These are phyloP conservation scores for Andricus quercusramuli DNA, from an alignment of 2,888 invertebrate species.

Conservation along the genomic window DNA sequence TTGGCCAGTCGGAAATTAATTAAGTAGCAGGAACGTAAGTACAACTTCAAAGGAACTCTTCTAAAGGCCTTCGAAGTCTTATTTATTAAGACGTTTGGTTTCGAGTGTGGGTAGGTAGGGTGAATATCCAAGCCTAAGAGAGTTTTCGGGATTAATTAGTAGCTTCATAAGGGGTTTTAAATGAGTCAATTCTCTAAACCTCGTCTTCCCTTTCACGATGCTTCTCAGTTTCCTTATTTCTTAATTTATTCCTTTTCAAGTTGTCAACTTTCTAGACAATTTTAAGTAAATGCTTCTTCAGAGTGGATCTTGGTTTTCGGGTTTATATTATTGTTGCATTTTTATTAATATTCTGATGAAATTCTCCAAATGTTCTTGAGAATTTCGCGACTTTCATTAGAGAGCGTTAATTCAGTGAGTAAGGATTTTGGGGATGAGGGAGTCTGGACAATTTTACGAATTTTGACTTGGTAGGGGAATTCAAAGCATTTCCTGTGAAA, in stretches of 20 bases:
- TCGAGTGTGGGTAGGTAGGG: constrained; percentile 45
- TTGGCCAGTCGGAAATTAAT: constrained; percentile 1
- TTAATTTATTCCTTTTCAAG: background rate
- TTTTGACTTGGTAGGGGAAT: too few relatives aligned
- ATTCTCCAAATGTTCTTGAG: background rate
- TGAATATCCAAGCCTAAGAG: constrained; percentile 60
- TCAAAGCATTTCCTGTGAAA: too few relatives aligned
- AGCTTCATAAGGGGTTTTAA: constrained; percentile 49
- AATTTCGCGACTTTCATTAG: background rate
- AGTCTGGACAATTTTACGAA: too few relatives aligned
- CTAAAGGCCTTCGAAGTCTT: constrained; percentile 55
- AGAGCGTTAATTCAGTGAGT: too few relatives aligned
- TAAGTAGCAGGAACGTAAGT: constrained; percentile 15
- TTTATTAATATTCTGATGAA: too few relatives aligned
- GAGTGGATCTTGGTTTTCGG: background rate
- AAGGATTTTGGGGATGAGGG: too few relatives aligned
- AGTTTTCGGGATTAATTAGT: constrained; percentile 66
- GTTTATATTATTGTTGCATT: background rate
- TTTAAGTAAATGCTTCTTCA: background rate
- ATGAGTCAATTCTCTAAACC: constrained; percentile 51
- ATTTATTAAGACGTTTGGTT: constrained; percentile 65
- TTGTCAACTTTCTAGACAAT: background rate
- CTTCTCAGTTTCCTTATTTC: constrained; percentile 1
- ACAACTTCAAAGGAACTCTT: constrained; percentile 22
- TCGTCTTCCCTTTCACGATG: constrained; percentile 6